phyloP scores from a whole-genome alignment of 2,797 vertebrate genomes.

The Australoheros facetus region DNA sequence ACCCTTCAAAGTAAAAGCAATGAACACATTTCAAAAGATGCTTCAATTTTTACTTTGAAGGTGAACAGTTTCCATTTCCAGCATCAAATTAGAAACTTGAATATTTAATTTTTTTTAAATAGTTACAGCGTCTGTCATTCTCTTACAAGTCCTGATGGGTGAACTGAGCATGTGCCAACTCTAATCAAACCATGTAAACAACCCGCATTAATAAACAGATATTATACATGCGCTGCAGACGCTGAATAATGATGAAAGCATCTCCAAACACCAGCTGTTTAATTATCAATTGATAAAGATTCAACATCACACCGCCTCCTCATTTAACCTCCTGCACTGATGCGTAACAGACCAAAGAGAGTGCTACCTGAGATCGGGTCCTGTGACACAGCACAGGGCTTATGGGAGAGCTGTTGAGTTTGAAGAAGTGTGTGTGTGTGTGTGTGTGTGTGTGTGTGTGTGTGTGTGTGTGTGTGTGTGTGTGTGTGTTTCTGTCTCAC shows the following conservation, averaged over 20 bases:
- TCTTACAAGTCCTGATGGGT: not conserved
- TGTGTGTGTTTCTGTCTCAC: not conserved
- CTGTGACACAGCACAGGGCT: not conserved
- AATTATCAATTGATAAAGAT: not conserved
- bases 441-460: not conserved
- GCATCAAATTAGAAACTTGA: too few relatives aligned
- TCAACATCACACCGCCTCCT: not conserved
- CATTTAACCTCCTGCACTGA: fast-evolving
- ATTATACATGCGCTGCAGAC: not conserved
- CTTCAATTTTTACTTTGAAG: not conserved
- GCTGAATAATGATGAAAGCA: constrained; percentile 1
- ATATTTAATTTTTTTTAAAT: not conserved
- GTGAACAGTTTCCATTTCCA: not conserved
- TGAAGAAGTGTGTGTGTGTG: not conserved
- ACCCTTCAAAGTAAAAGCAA: not conserved
- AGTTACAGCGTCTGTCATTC: fast-evolving
- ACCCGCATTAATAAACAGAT: not conserved
- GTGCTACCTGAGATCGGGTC: not conserved
- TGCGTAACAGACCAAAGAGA: not conserved
- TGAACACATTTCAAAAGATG: fast-evolving
- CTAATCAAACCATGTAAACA: not conserved
- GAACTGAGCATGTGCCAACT: not conserved
- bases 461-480: not conserved
- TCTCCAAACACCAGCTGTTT: not conserved
- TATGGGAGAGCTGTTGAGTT: not conserved